These are phyloP conservation scores for Trididemnum nubilum DNA, from an alignment of 23 tunicate species.

Conservation along the genomic window DNA sequence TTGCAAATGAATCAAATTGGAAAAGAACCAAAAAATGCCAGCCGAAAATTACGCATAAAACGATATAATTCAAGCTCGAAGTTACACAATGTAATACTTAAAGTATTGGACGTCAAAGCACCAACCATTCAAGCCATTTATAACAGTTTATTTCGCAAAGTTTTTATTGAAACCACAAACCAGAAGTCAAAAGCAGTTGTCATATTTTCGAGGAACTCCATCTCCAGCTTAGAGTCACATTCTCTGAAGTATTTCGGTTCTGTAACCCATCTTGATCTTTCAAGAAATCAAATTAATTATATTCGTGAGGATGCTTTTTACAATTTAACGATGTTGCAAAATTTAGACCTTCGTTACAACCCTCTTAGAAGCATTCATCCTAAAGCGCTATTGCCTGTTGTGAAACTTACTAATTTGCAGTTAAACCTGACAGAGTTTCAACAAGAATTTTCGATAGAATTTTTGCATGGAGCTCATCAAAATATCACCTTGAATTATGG, in stretches of 20 bases:
- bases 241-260: background rate
- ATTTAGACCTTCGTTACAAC: slow-evolving; percentile 28
- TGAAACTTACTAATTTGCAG: background rate
- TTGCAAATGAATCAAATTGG: background rate
- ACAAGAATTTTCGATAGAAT: background rate
- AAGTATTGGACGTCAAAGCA: too few species aligned
- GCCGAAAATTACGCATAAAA: background rate
- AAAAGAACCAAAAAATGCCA: background rate
- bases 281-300: slow-evolving; percentile 16
- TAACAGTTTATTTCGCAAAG: too few species aligned
- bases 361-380: slow-evolving; percentile 17
- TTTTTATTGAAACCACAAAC: too few species aligned
- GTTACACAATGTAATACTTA: too few species aligned
- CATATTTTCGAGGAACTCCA: background rate
- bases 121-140: too few species aligned
- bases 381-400: background rate
- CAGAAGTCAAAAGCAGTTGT: too few species aligned
- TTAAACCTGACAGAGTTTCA: background rate
- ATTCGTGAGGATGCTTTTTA: background rate
- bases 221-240: background rate
- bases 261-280: background rate
- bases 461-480: background rate
- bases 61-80: too few species aligned
- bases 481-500: background rate
- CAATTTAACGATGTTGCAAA: background rate